Evolutionary conservation across 2,888 invertebrate genomes (phyloP).

Genomic region (Leucozona laternaria): DNA sequence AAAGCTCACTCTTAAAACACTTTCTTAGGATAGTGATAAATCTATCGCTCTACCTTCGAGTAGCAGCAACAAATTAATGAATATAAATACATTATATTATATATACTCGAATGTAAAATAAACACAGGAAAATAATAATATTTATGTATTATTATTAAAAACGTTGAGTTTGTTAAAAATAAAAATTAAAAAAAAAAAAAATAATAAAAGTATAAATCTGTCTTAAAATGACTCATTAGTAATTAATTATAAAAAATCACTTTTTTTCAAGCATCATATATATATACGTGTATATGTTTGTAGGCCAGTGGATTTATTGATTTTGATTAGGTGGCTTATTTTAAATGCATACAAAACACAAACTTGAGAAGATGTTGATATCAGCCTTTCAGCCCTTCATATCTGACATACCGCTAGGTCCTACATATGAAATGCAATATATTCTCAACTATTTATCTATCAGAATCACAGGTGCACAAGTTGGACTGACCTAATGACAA

Average conservation of each 20-base stretch:
- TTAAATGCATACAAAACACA: too few species aligned
- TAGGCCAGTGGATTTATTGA: too few species aligned
- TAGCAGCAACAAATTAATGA: slow-evolving; percentile 38
- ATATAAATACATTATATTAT: slow-evolving; percentile 32
- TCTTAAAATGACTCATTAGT: slow-evolving; percentile 13
- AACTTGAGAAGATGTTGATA: too few species aligned
- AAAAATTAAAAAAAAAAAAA: slow-evolving; percentile 34
- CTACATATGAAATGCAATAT: too few species aligned
- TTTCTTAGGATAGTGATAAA: slow-evolving; percentile 38
- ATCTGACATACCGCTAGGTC: too few species aligned
- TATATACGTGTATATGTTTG: not conserved
- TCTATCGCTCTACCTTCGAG: slow-evolving; percentile 26
- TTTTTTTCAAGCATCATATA: too few species aligned
- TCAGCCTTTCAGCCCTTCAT: too few species aligned
- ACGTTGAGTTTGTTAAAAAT: slow-evolving; percentile 63
- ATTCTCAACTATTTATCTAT: too few species aligned
- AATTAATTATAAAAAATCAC: not conserved
- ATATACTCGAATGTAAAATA: slow-evolving; percentile 71
- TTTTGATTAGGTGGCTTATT: too few species aligned
- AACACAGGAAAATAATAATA: slow-evolving; percentile 49
- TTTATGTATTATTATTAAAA: slow-evolving; percentile 45
- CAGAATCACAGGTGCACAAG: too few species aligned
- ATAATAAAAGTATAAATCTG: slow-evolving; percentile 7
- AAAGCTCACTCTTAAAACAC: slow-evolving; percentile 37
- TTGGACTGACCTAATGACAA: too few species aligned